A percentile compares a stretch with the other conserved stretches of the same genome.
Evolutionary conservation across 1,140 invertebrate species (phyloP).

Genomic region (Amphibalanus amphitrite): DNA sequence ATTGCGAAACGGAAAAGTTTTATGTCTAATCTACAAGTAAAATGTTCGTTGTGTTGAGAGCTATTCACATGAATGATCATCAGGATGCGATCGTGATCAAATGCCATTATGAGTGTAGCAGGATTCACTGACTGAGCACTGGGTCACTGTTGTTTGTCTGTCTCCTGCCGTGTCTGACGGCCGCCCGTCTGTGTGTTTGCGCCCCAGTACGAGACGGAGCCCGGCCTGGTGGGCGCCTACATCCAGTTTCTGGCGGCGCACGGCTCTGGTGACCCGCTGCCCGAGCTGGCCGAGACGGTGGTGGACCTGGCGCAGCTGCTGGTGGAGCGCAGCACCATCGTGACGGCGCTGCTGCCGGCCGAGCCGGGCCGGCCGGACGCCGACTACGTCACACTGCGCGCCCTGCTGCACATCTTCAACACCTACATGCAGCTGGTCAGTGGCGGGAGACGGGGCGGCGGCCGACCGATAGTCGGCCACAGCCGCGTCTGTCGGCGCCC

Average conservation of each 20-base stretch:
- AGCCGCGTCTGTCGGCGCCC: too few relatives aligned
- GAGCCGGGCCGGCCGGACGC: slow-evolving; percentile 23
- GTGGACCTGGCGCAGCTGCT: slow-evolving; percentile 73
- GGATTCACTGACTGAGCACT: too few relatives aligned
- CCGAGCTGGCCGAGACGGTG: slow-evolving; percentile 30
- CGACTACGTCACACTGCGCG: slow-evolving; percentile 35
- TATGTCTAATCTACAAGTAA: too few relatives aligned
- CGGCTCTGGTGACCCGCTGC: slow-evolving; percentile 42
- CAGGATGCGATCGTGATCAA: too few relatives aligned
- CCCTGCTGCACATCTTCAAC: slow-evolving; percentile 58
- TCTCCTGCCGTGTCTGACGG: too few relatives aligned
- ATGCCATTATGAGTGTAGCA: too few relatives aligned
- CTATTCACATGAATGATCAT: too few relatives aligned
- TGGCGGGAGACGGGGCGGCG: too few relatives aligned
- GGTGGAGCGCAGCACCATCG: slow-evolving; percentile 78
- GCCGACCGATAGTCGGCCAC: too few relatives aligned
- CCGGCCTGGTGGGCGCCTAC: slow-evolving; percentile 67
- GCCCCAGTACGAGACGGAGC: slow-evolving; percentile 74
- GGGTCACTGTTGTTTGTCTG: too few relatives aligned
- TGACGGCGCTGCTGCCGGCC: slow-evolving; percentile 59
- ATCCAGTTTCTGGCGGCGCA: slow-evolving; percentile 65
- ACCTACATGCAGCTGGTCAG: slow-evolving; percentile 50
- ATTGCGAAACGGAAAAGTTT: too few relatives aligned
- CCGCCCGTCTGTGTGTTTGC: neutral
- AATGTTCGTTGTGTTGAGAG: too few relatives aligned